phyloP scores from a whole-genome alignment of 2,113 vertebrate species.

The Pedetes capensis region DNA sequence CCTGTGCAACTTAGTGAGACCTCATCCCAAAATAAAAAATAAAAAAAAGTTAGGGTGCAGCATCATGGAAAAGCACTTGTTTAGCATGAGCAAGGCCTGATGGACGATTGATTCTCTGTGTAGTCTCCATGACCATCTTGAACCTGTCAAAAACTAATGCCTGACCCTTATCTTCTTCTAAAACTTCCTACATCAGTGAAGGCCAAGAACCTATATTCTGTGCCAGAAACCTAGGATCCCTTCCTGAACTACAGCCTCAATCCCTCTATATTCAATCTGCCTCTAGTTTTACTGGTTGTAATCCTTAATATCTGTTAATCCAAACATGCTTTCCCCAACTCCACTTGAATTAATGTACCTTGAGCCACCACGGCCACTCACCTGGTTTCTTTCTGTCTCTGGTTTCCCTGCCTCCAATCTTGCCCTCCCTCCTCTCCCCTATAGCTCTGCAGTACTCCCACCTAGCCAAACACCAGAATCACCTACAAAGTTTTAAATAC shows the following conservation, averaged over 20 bases:
- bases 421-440: not conserved
- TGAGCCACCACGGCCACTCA: not conserved
- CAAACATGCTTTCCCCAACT: not conserved
- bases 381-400: not conserved
- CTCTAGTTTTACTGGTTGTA: not conserved
- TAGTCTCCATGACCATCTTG: not conserved
- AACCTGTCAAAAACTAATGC: not conserved
- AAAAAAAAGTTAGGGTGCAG: no score
- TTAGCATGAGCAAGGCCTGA: not conserved
- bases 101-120: not conserved
- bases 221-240: not conserved
- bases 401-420: not conserved
- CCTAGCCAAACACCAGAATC: not conserved
- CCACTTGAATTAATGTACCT: not conserved
- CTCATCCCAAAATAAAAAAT: no score
- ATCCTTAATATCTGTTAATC: not conserved
- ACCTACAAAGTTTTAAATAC: not conserved
- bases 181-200: not conserved
- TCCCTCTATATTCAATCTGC: not conserved
- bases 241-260: not conserved
- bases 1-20: no score
- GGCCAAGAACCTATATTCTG: no score
- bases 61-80: no score
- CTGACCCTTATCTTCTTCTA: not conserved
- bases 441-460: not conserved